Base-by-base conservation (phyloP, 1,140 invertebrate genomes). In the Drosophila cardini region DNA sequence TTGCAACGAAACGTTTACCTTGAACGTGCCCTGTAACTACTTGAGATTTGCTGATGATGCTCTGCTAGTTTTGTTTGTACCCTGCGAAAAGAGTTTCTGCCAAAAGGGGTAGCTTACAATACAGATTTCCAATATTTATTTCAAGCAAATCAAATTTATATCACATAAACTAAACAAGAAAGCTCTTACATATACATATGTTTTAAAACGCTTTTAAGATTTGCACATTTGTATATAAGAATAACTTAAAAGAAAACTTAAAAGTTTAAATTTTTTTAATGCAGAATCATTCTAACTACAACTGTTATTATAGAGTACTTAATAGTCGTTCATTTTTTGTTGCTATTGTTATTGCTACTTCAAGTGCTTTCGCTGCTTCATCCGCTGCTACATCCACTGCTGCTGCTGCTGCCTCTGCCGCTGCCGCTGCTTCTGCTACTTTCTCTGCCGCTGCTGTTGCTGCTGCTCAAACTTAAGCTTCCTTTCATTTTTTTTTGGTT, bases 1-100 rank as follows among this genome's bases (percentile, higher is more conserved):
- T 72, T 71, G 75, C 62, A 57, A 80, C 83, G 83, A 72, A 53
- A 77, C 83, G 83, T 87, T 87, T 82, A 86, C 75, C 75, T 82
- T 78, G 78, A 63, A 75, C 46, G 50, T 45, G 64, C 48, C 68
- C 53, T 38, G 36, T 26, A 57, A 56, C 67, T 45, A 63, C 80
- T 80, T 70, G 63, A 84, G 80, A 80, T 36, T 75, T 56, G 40
- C 48, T 69, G 43, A 70, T 34, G 45, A 56, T 50, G 40, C 62
- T 40, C 26, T 32, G 18, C 48, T 60, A 16, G 4, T 42, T 57
- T 26, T 10, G 11, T 18, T 55, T 4, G 38, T 56, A 63, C 61
- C 52, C 53, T 43, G 10, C 0, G 8, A 46, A 52, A 7, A 5
- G 26, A 4, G 7, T 10, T 4, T 11, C 3, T 8, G 50, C 1